These are phyloP conservation scores for Lucinisca nassula DNA, from an alignment of 2,888 invertebrate genomes.

Conservation along the genomic window DNA sequence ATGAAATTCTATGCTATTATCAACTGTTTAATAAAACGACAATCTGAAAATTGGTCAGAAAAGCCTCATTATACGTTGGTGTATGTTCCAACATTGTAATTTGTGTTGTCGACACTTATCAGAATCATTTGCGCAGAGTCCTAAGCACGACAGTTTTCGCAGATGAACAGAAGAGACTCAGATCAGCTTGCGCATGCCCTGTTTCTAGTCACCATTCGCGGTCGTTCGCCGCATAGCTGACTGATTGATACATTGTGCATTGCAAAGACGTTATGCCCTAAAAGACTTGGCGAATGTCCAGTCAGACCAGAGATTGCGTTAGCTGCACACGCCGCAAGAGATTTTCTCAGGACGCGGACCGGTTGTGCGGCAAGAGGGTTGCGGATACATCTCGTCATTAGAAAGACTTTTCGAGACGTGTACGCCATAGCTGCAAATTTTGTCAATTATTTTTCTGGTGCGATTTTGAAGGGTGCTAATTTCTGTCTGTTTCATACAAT, in stretches of 20 bases:
- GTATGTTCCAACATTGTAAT: conserved; percentile 72
- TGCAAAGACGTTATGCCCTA: no score
- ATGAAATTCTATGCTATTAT: conserved; percentile 15
- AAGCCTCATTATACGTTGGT: conserved; percentile 62
- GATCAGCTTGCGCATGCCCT: no score
- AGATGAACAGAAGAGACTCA: no score
- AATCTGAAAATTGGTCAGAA: conserved; percentile 44
- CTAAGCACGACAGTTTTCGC: no score
- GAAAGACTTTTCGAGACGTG: not conserved
- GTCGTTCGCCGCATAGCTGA: no score
- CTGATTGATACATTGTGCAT: no score
- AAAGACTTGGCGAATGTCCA: no score
- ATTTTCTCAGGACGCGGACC: no score
- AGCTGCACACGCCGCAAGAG: no score
- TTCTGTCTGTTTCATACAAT: conserved; percentile 52
- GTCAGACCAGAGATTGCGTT: no score
- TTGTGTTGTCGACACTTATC: conserved; percentile 71
- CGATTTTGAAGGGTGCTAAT: conserved; percentile 60
- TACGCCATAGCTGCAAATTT: conserved; percentile 7
- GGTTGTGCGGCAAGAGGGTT: not conserved
- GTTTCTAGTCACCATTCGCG: no score
- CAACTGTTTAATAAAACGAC: conserved; percentile 44
- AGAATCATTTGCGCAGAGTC: conserved; percentile 55
- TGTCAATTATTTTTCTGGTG: conserved; percentile 10
- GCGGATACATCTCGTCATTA: not conserved